Percentiles rank a stretch among this genome's conserved stretches.
Evolutionary conservation across 2,888 invertebrate genomes (phyloP).

Genomic region (Gymnocheta viridis): DNA sequence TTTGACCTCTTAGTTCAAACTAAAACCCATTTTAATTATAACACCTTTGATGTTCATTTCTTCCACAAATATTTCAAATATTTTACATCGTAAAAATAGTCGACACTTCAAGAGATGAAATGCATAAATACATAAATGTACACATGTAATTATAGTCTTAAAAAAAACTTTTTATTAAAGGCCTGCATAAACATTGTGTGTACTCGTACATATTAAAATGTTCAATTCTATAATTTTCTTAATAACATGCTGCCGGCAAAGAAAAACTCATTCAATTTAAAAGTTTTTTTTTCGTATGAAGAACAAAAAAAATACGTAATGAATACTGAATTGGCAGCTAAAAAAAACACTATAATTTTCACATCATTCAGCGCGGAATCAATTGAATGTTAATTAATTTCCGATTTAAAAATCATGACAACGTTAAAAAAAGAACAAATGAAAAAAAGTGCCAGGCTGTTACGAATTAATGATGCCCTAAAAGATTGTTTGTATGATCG

Average conservation of each 20-base stretch:
- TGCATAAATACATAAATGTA: neutral
- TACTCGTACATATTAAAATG: neutral
- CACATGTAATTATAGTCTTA: neutral
- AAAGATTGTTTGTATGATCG: neutral
- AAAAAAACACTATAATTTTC: slow-evolving; percentile 54
- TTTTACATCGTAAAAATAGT: neutral
- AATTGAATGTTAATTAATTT: slow-evolving; percentile 61
- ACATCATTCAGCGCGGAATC: slow-evolving; percentile 44
- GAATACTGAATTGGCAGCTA: slow-evolving; percentile 8
- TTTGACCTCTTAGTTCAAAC: slow-evolving; percentile 3
- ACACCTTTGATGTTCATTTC: neutral
- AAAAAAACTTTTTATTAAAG: neutral
- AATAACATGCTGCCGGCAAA: slow-evolving; percentile 2
- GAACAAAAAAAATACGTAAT: slow-evolving; percentile 4
- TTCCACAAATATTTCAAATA: neutral
- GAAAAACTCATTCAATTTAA: slow-evolving; percentile 34
- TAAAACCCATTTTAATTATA: neutral
- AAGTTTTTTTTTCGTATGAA: neutral
- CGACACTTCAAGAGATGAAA: neutral
- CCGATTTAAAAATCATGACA: slow-evolving; percentile 57
- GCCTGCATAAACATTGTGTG: neutral
- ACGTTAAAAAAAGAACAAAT: slow-evolving; percentile 30
- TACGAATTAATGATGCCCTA: slow-evolving; percentile 1
- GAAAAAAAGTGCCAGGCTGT: neutral
- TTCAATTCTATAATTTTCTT: slow-evolving; percentile 36